A percentile compares a stretch with the other conserved stretches of the same genome.
Conservation (phyloP, 92 coral and sea anemone species). For the Epizoanthus stellaris region DNA sequence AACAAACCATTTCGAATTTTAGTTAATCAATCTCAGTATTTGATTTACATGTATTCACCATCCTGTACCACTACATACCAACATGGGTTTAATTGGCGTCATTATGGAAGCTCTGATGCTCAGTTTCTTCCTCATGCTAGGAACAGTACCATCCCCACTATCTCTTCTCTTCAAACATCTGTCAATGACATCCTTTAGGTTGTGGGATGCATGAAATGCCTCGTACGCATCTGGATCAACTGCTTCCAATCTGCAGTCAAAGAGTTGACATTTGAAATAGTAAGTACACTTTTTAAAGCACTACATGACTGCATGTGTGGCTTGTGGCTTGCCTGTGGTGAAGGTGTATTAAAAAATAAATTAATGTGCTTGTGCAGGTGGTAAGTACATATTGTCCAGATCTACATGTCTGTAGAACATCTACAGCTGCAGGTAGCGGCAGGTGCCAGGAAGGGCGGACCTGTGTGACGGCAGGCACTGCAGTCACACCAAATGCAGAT, state of each 20-base stretch:
- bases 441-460: too few species aligned
- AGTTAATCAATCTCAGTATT: too few species aligned
- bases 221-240: constrained; percentile 95
- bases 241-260: constrained; percentile 79
- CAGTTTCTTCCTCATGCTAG: constrained; percentile 86
- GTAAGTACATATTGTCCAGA: too few species aligned
- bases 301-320: background rate
- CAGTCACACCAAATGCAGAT: too few species aligned
- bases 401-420: too few species aligned
- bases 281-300: background rate
- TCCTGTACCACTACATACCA: constrained; percentile 53
- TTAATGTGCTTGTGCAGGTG: too few species aligned
- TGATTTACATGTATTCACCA: too few species aligned
- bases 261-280: background rate
- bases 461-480: too few species aligned
- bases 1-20: too few species aligned
- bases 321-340: too few species aligned
- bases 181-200: constrained; percentile 87
- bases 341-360: too few species aligned
- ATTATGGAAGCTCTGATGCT: constrained; percentile 90
- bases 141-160: constrained; percentile 43
- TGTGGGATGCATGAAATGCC: constrained; percentile 96
- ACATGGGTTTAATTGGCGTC: constrained; percentile 99
- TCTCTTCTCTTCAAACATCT: constrained; percentile 73
- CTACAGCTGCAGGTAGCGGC: too few species aligned